phyloP scores from a whole-genome alignment of 2,113 vertebrate species.

The Xiphophorus hellerii region DNA sequence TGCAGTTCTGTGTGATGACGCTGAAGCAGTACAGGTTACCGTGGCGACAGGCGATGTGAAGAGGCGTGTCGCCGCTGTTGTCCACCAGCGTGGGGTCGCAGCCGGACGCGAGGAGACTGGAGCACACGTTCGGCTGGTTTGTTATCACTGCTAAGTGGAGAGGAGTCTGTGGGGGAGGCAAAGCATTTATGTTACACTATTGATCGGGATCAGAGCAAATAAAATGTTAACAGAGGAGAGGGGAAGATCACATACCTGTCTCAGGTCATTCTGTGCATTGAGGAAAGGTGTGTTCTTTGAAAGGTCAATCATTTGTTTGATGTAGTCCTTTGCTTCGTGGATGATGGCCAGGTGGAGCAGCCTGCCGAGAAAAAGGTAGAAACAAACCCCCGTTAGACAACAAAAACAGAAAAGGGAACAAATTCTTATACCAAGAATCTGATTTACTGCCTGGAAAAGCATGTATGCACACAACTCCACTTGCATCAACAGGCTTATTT shows the following conservation, averaged over 20 bases:
- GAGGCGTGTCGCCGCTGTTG: constrained; percentile 89
- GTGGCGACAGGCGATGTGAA: constrained; percentile 93
- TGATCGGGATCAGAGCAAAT: not conserved
- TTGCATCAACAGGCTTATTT: not conserved
- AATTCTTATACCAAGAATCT: not conserved
- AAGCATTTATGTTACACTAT: not conserved
- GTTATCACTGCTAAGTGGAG: constrained; percentile 96
- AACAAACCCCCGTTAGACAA: constrained; percentile 1
- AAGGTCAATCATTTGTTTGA: constrained; percentile 84
- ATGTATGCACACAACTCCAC: not conserved
- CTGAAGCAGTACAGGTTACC: constrained; percentile 89
- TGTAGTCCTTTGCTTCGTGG: constrained; percentile 88
- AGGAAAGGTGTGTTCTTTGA: constrained; percentile 86
- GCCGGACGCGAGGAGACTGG: constrained; percentile 86
- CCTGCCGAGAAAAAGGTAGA: constrained; percentile 68
- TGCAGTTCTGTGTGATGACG: constrained; percentile 86
- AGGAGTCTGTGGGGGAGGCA: constrained; percentile 81
- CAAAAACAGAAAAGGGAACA: not conserved
- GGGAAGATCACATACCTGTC: constrained; percentile 83
- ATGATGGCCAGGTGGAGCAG: constrained; percentile 95
- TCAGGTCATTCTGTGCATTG: constrained; percentile 91
- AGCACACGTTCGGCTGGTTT: constrained; percentile 87
- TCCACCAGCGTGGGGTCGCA: constrained; percentile 91
- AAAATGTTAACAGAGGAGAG: not conserved
- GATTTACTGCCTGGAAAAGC: not conserved